Percentiles rank a stretch among this genome's conserved stretches.
Evolutionary conservation across 2,113 vertebrate species (phyloP).

Genomic region (Cepphus grylle): DNA sequence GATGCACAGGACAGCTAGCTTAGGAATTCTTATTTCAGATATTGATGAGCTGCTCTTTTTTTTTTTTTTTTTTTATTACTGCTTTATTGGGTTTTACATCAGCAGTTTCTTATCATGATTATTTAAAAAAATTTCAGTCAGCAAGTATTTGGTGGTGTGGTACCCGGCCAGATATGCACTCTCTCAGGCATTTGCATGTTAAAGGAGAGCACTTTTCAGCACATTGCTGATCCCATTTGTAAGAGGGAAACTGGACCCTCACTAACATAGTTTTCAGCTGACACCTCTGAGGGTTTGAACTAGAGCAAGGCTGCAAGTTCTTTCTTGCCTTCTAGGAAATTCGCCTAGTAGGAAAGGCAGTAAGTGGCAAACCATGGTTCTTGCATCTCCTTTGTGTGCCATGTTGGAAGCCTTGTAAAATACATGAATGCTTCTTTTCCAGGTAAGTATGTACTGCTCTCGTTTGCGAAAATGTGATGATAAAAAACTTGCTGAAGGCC

Average conservation of each 20-base stretch:
- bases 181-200: not conserved
- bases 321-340: not conserved
- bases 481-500: not conserved
- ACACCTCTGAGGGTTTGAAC: not conserved
- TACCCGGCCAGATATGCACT: not conserved
- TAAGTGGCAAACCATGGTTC: not conserved
- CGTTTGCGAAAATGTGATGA: not conserved
- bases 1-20: not conserved
- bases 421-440: not conserved
- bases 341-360: not conserved
- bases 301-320: not conserved
- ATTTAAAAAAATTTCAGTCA: not conserved
- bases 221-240: not conserved
- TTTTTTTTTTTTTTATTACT: not conserved
- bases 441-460: not conserved
- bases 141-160: not conserved
- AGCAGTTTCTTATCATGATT: not conserved
- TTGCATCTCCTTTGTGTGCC: not conserved
- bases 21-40: not conserved
- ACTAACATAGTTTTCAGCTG: not conserved
- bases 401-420: not conserved
- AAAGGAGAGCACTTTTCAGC: slow-evolving; percentile 22
- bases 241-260: not conserved
- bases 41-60: not conserved
- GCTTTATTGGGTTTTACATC: not conserved